Evolutionary conservation across 2,888 invertebrate species (phyloP).

Genomic region (Conistra vaccinii): DNA sequence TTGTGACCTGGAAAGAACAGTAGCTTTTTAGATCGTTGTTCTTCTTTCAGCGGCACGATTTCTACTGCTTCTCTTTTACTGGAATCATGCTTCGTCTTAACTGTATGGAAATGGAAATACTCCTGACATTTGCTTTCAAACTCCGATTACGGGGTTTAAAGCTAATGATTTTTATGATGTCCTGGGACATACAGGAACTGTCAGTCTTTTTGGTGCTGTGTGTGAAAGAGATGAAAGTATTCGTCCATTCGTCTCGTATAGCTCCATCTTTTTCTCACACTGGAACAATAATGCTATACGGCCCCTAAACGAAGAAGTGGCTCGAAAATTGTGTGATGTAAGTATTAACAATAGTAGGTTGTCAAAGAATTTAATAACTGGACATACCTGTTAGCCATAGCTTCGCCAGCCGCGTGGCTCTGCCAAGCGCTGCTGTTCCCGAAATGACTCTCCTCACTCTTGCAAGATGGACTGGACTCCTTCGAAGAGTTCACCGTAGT

Average conservation of each 20-base stretch:
- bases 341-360: background rate
- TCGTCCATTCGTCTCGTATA: background rate
- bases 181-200: background rate
- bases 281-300: background rate
- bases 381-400: conserved; percentile 86
- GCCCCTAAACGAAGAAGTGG: background rate
- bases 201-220: background rate
- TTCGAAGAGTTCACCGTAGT: conserved; percentile 86
- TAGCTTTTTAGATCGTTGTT: no score
- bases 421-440: conserved; percentile 87
- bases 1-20: conserved; percentile 80
- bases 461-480: conserved; percentile 89
- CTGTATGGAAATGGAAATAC: background rate
- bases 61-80: background rate
- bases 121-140: background rate
- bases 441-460: conserved; percentile 88
- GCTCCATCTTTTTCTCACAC: background rate
- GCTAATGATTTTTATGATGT: background rate
- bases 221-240: background rate
- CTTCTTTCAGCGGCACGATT: background rate
- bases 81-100: background rate
- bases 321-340: background rate
- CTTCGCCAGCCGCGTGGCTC: conserved; percentile 89
- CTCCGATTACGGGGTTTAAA: background rate
- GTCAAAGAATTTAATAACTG: background rate